Percentiles rank a stretch among this genome's conserved stretches.
Conservation (phyloP, 2,113 vertebrate species). For the Taxidea taxus region DNA sequence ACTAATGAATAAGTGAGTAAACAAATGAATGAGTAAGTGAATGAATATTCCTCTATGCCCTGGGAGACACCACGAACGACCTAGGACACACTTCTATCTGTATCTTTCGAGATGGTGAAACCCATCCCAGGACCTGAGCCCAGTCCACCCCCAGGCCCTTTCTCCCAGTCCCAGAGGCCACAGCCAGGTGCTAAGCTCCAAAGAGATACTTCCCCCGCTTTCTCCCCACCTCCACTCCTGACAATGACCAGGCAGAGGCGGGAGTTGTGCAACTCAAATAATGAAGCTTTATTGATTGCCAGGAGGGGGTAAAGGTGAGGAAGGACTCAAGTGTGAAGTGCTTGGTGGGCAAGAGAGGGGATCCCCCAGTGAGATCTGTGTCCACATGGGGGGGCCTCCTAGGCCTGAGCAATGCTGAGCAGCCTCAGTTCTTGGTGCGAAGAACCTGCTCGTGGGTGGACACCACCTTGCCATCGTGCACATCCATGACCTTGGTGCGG, state of each 20-base stretch:
- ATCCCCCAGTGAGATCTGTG: neutral
- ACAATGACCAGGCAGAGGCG: slow-evolving; percentile 55
- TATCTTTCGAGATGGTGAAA: slow-evolving; percentile 8
- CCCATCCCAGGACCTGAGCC: neutral
- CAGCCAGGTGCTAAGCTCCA: slow-evolving; percentile 31
- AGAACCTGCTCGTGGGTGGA: slow-evolving; percentile 84
- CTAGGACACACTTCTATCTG: neutral
- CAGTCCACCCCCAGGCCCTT: slow-evolving; percentile 14
- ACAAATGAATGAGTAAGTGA: neutral
- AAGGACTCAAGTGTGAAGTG: neutral
- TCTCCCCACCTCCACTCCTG: neutral
- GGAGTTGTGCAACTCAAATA: slow-evolving; percentile 59
- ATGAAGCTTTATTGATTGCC: slow-evolving; percentile 81
- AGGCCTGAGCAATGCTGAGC: neutral
- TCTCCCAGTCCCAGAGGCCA: slow-evolving; percentile 46
- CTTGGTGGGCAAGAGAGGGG: neutral
- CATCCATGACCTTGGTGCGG: slow-evolving; percentile 84
- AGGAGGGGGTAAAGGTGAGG: slow-evolving; percentile 36
- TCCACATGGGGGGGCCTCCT: neutral
- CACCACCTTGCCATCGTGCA: slow-evolving; percentile 85
- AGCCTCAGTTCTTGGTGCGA: slow-evolving; percentile 69
- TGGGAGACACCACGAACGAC: neutral
- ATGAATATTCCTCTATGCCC: neutral
- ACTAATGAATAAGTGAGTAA: neutral
- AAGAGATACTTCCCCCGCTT: neutral